Percentiles rank a stretch among this genome's conserved stretches.
These are phyloP conservation scores for Meriones unguiculatus DNA, from an alignment of 2,113 vertebrate genomes.

Conservation along the genomic window DNA sequence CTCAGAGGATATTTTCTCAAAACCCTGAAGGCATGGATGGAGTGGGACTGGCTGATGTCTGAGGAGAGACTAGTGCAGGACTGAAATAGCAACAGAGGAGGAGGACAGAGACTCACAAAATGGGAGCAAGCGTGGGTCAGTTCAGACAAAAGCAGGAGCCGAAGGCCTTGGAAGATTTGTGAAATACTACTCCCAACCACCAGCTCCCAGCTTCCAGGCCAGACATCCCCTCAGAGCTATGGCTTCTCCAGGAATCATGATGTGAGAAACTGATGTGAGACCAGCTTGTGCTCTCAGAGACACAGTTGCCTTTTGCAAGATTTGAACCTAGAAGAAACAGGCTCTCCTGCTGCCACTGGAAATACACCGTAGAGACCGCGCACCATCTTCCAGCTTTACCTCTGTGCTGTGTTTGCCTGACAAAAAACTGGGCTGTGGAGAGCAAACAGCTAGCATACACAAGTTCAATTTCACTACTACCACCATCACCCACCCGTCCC, in stretches of 20 bases:
- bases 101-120: no score
- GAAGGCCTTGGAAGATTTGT: neutral
- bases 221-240: neutral
- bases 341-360: neutral
- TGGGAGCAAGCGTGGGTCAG: neutral
- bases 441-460: neutral
- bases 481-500: neutral
- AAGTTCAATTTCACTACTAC: neutral
- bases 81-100: no score
- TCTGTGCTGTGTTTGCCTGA: neutral
- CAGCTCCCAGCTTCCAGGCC: neutral
- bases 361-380: neutral
- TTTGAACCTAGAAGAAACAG: neutral
- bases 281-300: neutral
- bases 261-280: neutral
- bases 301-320: neutral
- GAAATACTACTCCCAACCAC: neutral
- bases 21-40: neutral
- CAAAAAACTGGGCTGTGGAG: neutral
- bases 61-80: neutral
- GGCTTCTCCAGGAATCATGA: neutral
- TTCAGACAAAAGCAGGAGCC: neutral
- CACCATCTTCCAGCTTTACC: neutral
- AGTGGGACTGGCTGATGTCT: neutral
- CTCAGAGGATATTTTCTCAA: conserved; percentile 5